phyloP scores from a whole-genome alignment of 37 sponge, comb jelly and placozoan species.

The Oopsacas minuta region DNA sequence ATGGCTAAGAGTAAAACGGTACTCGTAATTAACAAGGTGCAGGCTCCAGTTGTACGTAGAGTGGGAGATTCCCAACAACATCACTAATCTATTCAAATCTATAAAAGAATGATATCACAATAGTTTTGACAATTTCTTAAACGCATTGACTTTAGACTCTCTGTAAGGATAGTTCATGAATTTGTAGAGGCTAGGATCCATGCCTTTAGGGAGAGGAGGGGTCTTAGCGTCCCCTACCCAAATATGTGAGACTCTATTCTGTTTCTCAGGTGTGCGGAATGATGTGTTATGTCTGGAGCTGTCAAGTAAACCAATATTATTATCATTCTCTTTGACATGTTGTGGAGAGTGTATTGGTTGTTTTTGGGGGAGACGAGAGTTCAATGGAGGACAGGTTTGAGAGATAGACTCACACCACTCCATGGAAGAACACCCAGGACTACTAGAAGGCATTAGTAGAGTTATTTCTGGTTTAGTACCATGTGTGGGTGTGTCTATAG shows the following conservation, averaged over 20 bases:
- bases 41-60: neutral
- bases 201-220: neutral
- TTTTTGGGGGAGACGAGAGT: neutral
- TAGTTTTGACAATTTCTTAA: slow-evolving; percentile 17
- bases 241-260: neutral
- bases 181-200: neutral
- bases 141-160: neutral
- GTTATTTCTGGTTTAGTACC: neutral
- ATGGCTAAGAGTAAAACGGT: neutral
- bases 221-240: neutral
- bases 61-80: neutral
- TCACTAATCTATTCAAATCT: neutral
- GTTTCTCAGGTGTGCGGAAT: neutral
- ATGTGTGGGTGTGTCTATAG: neutral
- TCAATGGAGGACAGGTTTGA: neutral
- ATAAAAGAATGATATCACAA: neutral
- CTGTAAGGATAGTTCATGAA: neutral
- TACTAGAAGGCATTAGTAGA: neutral
- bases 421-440: neutral
- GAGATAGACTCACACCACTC: slow-evolving; percentile 3
- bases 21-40: neutral
- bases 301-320: too few species aligned
- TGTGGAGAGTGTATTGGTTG: neutral
- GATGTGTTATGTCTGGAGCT: neutral
- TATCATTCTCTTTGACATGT: neutral